A percentile compares a stretch with the other conserved stretches of the same genome.
Evolutionary conservation across 2,888 invertebrate genomes (phyloP).

Genomic region (Anthophora plumipes): DNA sequence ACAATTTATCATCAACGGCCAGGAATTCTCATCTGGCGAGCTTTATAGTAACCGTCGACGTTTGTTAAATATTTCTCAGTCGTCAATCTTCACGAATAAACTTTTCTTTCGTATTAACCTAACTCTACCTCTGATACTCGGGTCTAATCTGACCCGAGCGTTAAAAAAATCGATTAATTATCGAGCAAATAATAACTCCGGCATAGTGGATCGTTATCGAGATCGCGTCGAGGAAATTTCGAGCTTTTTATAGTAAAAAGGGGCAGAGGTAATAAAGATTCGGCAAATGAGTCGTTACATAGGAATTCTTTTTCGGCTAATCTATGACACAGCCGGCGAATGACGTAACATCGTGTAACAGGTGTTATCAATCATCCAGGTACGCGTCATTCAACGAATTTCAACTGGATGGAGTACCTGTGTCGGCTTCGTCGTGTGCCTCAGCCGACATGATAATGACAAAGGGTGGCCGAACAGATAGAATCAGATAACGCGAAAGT

Average conservation of each 20-base stretch:
- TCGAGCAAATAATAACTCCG: too few relatives aligned
- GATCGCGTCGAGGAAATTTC: background rate
- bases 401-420: constrained; percentile 33
- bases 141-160: too few relatives aligned
- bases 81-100: background rate
- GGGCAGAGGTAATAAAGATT: too few relatives aligned
- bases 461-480: constrained; percentile 65
- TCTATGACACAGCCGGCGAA: constrained; percentile 44
- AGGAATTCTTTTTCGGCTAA: constrained; percentile 44
- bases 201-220: too few relatives aligned
- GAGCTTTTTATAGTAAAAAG: background rate
- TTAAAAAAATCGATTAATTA: too few relatives aligned
- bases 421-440: constrained; percentile 27
- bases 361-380: constrained; percentile 37
- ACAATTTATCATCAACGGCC: constrained; percentile 62
- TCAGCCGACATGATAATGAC: constrained; percentile 66
- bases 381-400: constrained; percentile 27
- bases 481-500: constrained; percentile 65
- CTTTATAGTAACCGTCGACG: constrained; percentile 6
- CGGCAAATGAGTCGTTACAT: constrained; percentile 19
- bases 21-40: constrained; percentile 41
- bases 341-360: constrained; percentile 38
- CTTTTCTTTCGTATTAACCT: too few relatives aligned
- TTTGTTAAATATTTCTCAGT: background rate
- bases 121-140: too few relatives aligned